Base-by-base conservation (phyloP, 2,888 invertebrate species). In the Steinernema scapterisci region DNA sequence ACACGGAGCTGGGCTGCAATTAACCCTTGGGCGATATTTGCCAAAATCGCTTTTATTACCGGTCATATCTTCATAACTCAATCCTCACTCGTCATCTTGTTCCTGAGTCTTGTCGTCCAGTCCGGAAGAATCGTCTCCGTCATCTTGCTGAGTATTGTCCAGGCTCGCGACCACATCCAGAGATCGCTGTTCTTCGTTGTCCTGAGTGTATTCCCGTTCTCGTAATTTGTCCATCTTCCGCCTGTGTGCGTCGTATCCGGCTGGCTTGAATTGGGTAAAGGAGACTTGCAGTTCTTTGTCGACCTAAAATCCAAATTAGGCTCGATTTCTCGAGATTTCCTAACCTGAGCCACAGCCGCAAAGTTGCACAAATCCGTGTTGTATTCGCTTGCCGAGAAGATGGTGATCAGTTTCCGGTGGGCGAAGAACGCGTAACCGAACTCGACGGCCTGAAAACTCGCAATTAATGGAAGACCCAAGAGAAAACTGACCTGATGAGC, bases 361-460 rank as follows among this genome's bases (percentile, higher is more conserved):
- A 78, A 83, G 73, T 83, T 83, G 73, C 77, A 77, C 16, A 82
- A 71, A 51, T 82, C 83, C 16, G 78, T 78, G 72, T 83, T 79
- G 75, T 83, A 83, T 25, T 82, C 76, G 43, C 81, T 76, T 3
- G 83, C 83, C 21, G 83, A 82, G 75, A 83, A 83, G 48, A 83
- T 79, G 1, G 83, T 83, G 25, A 84, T 77, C 45, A 84, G 75
- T n/a, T 73, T 71, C 0, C 77, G 77, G 54, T 71, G 54, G 23
- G 79, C 80, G 54, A 80, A 78, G 27, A 80, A 76, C 21, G 79
- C 76, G 51, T 78, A 79, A 27, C 78, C 78, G 44, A 74, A 77
- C 45, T 77, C 77, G 52, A 74, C 77, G n/a, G 63, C 73, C 73
- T 80, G 77, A 38, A 38, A 38, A 6, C 3, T 3, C 3, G 3